Percentiles rank a stretch among this genome's conserved stretches.
phyloP scores from a whole-genome alignment of 2,888 invertebrate species.

The Mimumesa dahlbomi region DNA sequence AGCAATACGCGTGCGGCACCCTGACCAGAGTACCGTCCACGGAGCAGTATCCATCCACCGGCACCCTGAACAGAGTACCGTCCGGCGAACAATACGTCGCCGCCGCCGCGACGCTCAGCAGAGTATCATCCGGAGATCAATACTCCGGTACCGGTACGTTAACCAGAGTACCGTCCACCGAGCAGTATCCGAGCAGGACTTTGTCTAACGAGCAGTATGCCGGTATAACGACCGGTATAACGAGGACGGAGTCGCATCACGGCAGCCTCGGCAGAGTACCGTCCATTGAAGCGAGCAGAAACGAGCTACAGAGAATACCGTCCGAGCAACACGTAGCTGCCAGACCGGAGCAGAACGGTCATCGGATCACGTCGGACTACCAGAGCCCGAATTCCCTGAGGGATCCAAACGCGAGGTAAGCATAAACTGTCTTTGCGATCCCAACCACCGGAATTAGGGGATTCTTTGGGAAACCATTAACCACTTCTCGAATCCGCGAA shows the following conservation, averaged over 20 bases:
- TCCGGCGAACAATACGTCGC: slow-evolving; percentile 67
- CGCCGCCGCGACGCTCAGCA: slow-evolving; percentile 59
- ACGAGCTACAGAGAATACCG: slow-evolving; percentile 77
- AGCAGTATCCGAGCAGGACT: slow-evolving; percentile 56
- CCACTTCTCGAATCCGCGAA: no score
- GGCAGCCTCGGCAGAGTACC: slow-evolving; percentile 61
- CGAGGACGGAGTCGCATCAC: slow-evolving; percentile 48
- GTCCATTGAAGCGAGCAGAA: slow-evolving; percentile 64
- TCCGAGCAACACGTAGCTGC: slow-evolving; percentile 71
- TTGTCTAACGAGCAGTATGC: slow-evolving; percentile 50
- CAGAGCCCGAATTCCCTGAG: slow-evolving; percentile 76
- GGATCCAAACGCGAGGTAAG: slow-evolving; percentile 78
- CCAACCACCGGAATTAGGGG: neutral
- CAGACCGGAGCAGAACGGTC: slow-evolving; percentile 65
- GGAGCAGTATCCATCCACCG: slow-evolving; percentile 58
- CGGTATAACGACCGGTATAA: slow-evolving; percentile 34
- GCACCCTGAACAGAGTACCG: slow-evolving; percentile 59
- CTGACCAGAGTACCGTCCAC: slow-evolving; percentile 65
- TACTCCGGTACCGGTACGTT: slow-evolving; percentile 42
- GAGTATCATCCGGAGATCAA: slow-evolving; percentile 73
- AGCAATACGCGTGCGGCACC: slow-evolving; percentile 67
- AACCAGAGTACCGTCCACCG: slow-evolving; percentile 59
- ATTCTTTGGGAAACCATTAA: neutral
- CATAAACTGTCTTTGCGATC: slow-evolving; percentile 74
- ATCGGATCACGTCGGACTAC: slow-evolving; percentile 76